phyloP scores from a whole-genome alignment of 2,888 invertebrate species.

The Drosophila differens region DNA sequence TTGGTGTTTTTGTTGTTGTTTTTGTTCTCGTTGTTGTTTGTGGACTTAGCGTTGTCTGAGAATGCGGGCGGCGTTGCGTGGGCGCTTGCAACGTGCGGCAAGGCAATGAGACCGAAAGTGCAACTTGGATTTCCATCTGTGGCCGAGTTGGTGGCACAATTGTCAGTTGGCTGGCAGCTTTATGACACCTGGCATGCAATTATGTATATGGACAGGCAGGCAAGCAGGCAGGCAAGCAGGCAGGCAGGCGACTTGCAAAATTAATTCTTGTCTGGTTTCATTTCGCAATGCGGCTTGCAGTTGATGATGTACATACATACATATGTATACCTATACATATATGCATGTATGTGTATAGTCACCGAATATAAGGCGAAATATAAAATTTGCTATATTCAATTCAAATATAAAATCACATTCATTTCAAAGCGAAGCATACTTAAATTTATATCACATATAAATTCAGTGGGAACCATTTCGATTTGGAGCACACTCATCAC shows the following conservation, averaged over 20 bases:
- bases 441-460: background rate
- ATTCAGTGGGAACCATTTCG: background rate
- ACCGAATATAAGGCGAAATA: background rate
- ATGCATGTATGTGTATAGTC: no score
- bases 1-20: background rate
- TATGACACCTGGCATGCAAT: constrained; percentile 70
- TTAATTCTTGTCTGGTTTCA: constrained; percentile 39
- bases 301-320: background rate
- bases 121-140: constrained; percentile 36
- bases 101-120: constrained; percentile 41
- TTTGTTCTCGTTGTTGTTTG: constrained; percentile 11
- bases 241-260: background rate
- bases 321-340: no score
- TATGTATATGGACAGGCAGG: constrained; percentile 42
- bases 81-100: constrained; percentile 40
- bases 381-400: background rate
- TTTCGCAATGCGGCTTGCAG: constrained; percentile 32
- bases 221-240: background rate
- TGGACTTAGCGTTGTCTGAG: constrained; percentile 56
- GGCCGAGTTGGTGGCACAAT: constrained; percentile 40
- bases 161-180: constrained; percentile 58
- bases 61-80: constrained; percentile 58
- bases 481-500: background rate
- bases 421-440: background rate
- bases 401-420: background rate